A percentile compares a stretch with the other conserved stretches of the same genome.
Conservation (phyloP, 2,888 invertebrate species). For the Carpatolechia fugitivella region DNA sequence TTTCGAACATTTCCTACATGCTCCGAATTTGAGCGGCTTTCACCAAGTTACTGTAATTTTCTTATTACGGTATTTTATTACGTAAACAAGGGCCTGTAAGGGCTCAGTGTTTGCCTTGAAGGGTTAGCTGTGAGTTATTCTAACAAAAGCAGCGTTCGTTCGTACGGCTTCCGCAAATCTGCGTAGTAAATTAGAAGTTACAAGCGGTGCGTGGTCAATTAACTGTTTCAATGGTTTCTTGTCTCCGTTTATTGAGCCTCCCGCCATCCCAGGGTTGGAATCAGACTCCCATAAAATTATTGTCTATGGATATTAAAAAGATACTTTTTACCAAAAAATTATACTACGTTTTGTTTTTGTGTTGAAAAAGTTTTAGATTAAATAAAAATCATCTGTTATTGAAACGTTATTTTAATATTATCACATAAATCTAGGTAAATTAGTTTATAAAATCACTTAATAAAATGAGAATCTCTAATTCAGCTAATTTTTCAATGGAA, state of each 20-base stretch:
- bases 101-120: conserved; percentile 8
- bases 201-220: conserved; percentile 1
- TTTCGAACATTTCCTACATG: conserved; percentile 16
- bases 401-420: too few relatives aligned
- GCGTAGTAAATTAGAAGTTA: neutral
- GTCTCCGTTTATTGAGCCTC: neutral
- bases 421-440: too few relatives aligned
- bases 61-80: conserved; percentile 10
- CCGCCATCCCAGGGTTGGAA: neutral
- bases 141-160: too few relatives aligned
- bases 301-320: too few relatives aligned
- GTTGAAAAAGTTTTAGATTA: too few relatives aligned
- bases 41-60: conserved; percentile 13
- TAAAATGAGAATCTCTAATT: too few relatives aligned
- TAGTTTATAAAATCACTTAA: too few relatives aligned
- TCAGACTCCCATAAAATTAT: too few relatives aligned
- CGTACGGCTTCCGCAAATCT: neutral
- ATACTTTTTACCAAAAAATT: too few relatives aligned
- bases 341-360: too few relatives aligned
- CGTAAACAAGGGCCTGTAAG: conserved; percentile 1
- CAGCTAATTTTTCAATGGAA: too few relatives aligned
- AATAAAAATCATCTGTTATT: too few relatives aligned
- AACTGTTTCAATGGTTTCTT: neutral
- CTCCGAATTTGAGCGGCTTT: conserved; percentile 16
- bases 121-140: conserved; percentile 6